These are phyloP conservation scores for Myotis lucifugus DNA, from an alignment of 2,113 vertebrate genomes.

Conservation along the genomic window DNA sequence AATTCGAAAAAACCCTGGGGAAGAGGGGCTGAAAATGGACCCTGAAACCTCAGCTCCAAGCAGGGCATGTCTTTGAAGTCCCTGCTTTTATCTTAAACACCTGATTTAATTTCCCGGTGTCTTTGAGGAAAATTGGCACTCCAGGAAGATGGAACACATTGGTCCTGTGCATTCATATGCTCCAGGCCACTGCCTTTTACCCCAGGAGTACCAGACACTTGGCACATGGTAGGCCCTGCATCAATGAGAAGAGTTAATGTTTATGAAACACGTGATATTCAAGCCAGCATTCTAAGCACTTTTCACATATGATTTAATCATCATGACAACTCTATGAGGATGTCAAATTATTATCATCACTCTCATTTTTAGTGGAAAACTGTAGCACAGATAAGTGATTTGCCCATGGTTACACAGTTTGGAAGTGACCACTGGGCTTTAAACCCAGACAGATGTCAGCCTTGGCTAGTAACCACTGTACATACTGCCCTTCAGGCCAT, in stretches of 20 bases:
- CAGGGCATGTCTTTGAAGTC: constrained; percentile 58
- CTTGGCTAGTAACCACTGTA: neutral
- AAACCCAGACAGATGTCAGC: neutral
- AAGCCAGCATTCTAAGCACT: constrained; percentile 14
- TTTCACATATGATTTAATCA: neutral
- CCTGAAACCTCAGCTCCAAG: neutral
- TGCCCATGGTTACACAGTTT: neutral
- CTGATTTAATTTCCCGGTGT: constrained; percentile 23
- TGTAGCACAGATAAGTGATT: neutral
- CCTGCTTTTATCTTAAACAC: constrained; percentile 42
- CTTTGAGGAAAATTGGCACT: constrained; percentile 12
- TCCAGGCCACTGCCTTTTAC: neutral
- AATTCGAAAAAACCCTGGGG: neutral
- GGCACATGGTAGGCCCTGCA: neutral
- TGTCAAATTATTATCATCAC: neutral
- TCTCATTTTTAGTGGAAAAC: constrained; percentile 14
- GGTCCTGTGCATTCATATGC: neutral
- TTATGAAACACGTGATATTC: neutral
- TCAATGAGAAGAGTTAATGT: neutral
- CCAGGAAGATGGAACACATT: neutral
- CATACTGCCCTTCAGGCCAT: neutral
- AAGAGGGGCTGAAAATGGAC: constrained; percentile 8
- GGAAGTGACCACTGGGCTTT: neutral
- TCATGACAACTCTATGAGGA: neutral
- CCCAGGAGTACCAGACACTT: neutral